A percentile compares a stretch with the other conserved stretches of the same genome.
Conservation (phyloP, 2,888 invertebrate genomes). For the Biston betularia region DNA sequence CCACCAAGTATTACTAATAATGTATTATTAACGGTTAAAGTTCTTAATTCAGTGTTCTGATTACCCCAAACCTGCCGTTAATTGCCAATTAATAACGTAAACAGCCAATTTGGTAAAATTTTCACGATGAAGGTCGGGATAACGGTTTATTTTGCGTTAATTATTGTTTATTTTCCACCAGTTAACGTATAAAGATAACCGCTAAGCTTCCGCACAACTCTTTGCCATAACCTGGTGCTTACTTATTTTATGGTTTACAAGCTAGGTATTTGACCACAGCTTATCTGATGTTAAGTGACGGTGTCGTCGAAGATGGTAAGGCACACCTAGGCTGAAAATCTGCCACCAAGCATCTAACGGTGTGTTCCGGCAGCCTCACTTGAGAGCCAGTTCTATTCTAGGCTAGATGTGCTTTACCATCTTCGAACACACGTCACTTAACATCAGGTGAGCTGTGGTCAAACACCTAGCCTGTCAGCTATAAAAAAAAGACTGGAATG, state of each 20-base stretch:
- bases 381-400: no score
- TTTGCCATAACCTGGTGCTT: slow-evolving; percentile 11
- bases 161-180: background rate
- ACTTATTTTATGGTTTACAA: slow-evolving; percentile 50
- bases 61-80: slow-evolving; percentile 35
- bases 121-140: slow-evolving; percentile 5
- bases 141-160: slow-evolving; percentile 14
- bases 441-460: no score
- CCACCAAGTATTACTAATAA: background rate
- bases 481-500: no score
- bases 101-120: slow-evolving; percentile 15
- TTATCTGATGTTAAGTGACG: no score
- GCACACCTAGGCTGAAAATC: no score
- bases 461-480: no score
- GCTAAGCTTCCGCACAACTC: background rate
- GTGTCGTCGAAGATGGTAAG: no score
- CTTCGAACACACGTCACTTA: no score
- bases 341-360: no score
- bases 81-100: slow-evolving; percentile 30
- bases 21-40: background rate
- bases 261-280: no score
- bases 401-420: no score
- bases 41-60: slow-evolving; percentile 12
- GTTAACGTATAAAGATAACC: background rate
- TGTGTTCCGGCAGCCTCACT: no score